phyloP scores from a whole-genome alignment of 1,140 invertebrate species.

The Arion vulgaris region DNA sequence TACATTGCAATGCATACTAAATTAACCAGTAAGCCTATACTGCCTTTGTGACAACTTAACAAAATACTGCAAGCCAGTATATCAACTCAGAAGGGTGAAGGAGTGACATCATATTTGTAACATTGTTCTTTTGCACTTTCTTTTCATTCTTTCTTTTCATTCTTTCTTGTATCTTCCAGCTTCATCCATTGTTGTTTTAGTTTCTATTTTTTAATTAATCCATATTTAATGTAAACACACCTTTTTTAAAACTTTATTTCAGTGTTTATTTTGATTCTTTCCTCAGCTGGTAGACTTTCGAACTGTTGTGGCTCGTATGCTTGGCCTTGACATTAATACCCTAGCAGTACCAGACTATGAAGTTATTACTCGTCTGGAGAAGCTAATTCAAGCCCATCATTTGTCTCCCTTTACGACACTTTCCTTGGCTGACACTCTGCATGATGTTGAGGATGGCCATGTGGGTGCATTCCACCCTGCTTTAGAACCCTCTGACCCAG shows the following conservation, averaged over 20 bases:
- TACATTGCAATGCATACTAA: too few relatives aligned
- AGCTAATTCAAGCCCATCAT: conserved; percentile 70
- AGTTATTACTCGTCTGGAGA: conserved; percentile 71
- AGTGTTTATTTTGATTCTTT: conserved; percentile 19
- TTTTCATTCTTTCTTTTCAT: too few relatives aligned
- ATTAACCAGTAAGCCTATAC: too few relatives aligned
- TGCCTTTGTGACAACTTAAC: too few relatives aligned
- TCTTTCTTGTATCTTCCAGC: too few relatives aligned
- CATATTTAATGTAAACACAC: too few relatives aligned
- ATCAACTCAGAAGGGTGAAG: too few relatives aligned
- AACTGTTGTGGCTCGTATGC: conserved; percentile 69
- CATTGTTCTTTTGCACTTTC: too few relatives aligned
- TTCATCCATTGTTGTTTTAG: too few relatives aligned
- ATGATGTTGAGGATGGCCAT: conserved; percentile 67
- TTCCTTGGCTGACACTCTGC: conserved; percentile 66
- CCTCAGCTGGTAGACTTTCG: conserved; percentile 72
- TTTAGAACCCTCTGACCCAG: conserved; percentile 46
- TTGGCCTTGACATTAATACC: conserved; percentile 70
- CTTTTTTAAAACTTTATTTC: neutral
- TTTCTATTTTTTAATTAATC: too few relatives aligned
- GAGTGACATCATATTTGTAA: too few relatives aligned
- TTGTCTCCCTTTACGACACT: conserved; percentile 62
- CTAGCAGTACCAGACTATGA: conserved; percentile 73
- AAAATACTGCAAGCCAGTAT: too few relatives aligned
- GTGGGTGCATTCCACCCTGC: conserved; percentile 51